phyloP scores from a whole-genome alignment of 2,113 vertebrate species.

The Hypocryptadius cinnamomeus region DNA sequence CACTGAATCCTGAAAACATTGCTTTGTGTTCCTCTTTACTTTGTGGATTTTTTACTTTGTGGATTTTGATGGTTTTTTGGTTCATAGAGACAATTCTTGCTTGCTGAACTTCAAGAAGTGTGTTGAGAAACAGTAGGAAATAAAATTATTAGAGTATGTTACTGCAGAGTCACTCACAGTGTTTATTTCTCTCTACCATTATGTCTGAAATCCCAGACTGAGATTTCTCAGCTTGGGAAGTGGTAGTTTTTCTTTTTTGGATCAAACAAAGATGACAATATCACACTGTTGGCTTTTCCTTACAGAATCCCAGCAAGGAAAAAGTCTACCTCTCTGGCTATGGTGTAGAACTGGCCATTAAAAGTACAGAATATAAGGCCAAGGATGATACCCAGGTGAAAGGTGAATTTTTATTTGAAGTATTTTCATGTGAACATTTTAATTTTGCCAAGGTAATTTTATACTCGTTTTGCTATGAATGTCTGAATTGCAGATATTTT shows the following conservation, averaged over 20 bases:
- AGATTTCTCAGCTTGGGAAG: background rate
- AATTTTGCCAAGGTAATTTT: background rate
- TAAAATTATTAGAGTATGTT: background rate
- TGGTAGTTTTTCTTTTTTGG: background rate
- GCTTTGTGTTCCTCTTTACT: background rate
- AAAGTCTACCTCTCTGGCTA: conserved; percentile 93
- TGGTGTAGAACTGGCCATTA: conserved; percentile 95
- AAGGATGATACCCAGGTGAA: conserved; percentile 99
- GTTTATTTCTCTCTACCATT: background rate
- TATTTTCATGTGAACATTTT: background rate
- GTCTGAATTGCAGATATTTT: background rate
- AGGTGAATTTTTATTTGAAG: conserved; percentile 72
- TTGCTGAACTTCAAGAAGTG: background rate
- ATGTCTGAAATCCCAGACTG: background rate
- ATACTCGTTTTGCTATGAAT: background rate
- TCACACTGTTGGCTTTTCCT: background rate
- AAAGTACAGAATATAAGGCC: conserved; percentile 98
- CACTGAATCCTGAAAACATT: background rate
- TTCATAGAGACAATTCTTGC: background rate
- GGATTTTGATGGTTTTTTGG: background rate
- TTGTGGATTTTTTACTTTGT: background rate
- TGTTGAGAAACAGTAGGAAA: background rate
- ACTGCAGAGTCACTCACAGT: background rate
- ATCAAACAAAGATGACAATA: background rate
- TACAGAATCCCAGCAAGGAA: conserved; percentile 78